Evolutionary conservation across 35 echinoderm and acorn worm genomes (phyloP).

Genomic region (Diadema setosum): DNA sequence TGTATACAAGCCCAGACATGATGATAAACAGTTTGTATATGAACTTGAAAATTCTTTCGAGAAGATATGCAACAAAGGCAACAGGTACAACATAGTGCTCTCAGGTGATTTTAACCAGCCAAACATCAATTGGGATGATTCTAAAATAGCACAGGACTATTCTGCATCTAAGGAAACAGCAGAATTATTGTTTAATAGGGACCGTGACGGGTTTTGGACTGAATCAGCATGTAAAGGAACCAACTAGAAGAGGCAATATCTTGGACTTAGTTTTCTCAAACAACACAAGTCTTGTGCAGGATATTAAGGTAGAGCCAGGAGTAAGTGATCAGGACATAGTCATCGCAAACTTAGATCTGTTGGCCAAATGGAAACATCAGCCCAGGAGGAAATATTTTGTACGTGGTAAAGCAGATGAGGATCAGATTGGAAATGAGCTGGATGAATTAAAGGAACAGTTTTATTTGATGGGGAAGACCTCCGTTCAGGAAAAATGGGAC

Average conservation of each 20-base stretch:
- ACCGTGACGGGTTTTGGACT: neutral
- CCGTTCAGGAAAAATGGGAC: constrained; percentile 7
- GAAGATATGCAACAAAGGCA: neutral
- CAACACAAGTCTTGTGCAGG: neutral
- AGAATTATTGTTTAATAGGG: neutral
- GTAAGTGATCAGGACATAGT: neutral
- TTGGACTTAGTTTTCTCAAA: no score
- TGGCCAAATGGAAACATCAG: neutral
- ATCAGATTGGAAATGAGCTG: neutral
- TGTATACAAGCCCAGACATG: neutral
- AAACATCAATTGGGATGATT: neutral
- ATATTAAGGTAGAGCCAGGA: neutral
- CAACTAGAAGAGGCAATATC: neutral
- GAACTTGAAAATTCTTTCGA: neutral
- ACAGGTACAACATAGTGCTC: neutral
- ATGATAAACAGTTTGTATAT: neutral
- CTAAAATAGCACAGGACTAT: neutral
- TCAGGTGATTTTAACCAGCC: neutral
- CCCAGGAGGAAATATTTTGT: constrained; percentile 1
- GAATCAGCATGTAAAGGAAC: neutral
- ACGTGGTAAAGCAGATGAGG: neutral
- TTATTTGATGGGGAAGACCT: neutral
- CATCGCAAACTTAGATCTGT: neutral
- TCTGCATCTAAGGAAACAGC: neutral
- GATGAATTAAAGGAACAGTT: neutral